A percentile compares a stretch with the other conserved stretches of the same genome.
Evolutionary conservation across 2,888 invertebrate species (phyloP).

Genomic region (Cheilosia impressa): DNA sequence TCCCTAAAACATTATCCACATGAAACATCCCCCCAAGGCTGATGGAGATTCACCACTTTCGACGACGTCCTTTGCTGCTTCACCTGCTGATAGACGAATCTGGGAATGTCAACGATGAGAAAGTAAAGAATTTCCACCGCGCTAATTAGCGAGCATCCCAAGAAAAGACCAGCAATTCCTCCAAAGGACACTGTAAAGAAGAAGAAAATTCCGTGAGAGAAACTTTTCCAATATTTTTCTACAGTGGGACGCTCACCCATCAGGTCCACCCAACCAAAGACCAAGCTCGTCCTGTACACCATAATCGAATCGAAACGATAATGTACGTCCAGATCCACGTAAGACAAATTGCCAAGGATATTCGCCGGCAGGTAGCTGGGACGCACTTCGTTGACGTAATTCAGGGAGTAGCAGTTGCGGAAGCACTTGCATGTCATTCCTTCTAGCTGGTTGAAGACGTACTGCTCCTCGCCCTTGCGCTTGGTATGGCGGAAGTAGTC

Average conservation of each 20-base stretch:
- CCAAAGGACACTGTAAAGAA: constrained; percentile 83
- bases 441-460: constrained; percentile 78
- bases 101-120: constrained; percentile 80
- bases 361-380: constrained; percentile 80
- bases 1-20: constrained; percentile 38
- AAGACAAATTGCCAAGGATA: constrained; percentile 79
- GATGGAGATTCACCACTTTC: constrained; percentile 24
- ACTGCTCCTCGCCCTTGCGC: constrained; percentile 79
- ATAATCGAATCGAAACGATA: constrained; percentile 83
- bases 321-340: constrained; percentile 83
- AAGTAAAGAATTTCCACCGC: constrained; percentile 84
- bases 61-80: constrained; percentile 55
- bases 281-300: constrained; percentile 84
- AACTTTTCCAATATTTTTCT: constrained; percentile 38
- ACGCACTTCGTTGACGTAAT: constrained; percentile 80
- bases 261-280: constrained; percentile 84
- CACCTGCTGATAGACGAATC: constrained; percentile 74
- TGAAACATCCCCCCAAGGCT: constrained; percentile 49
- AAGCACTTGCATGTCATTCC: constrained; percentile 83
- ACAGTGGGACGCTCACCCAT: constrained; percentile 80
- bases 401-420: constrained; percentile 82
- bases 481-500: constrained; percentile 79
- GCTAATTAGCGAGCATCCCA: constrained; percentile 84
- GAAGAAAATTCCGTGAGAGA: background rate
- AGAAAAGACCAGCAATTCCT: constrained; percentile 84